Conservation (phyloP, 92 coral and sea anemone species). For the Epizoanthus illoricatus region DNA sequence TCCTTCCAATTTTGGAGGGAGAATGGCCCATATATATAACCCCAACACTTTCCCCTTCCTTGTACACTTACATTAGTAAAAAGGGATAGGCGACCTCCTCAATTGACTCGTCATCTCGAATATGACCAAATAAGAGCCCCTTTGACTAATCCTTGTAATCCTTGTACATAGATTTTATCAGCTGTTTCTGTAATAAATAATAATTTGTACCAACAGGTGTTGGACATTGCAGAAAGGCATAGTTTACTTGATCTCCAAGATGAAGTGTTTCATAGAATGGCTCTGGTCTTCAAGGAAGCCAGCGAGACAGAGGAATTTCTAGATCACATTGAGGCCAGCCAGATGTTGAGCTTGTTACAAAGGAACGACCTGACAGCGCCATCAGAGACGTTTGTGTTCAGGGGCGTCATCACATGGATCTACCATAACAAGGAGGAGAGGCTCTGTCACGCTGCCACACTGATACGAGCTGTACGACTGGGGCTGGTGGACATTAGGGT, state of each 20-base stretch:
- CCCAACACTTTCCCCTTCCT: too few species aligned
- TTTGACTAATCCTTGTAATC: too few species aligned
- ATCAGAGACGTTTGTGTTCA: constrained; percentile 54
- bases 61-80: too few species aligned
- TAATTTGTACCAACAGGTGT: background rate
- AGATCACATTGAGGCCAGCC: constrained; percentile 18
- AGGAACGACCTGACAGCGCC: constrained; percentile 54
- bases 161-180: too few species aligned
- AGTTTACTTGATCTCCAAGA: constrained; percentile 37
- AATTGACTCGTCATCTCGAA: too few species aligned
- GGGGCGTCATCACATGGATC: constrained; percentile 49
- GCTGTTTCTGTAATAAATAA: too few species aligned
- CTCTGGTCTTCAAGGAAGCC: constrained; percentile 13
- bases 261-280: constrained; percentile 8
- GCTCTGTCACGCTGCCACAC: constrained; percentile 28
- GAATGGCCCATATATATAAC: too few species aligned
- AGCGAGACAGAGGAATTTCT: constrained; percentile 25
- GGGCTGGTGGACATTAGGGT: constrained; percentile 54
- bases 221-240: constrained; percentile 35
- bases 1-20: too few species aligned
- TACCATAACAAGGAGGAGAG: constrained; percentile 45
- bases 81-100: too few species aligned
- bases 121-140: too few species aligned
- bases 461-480: constrained; percentile 43
- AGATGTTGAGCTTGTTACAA: constrained; percentile 12